These are phyloP conservation scores for Xylocopa sonorina DNA, from an alignment of 1,140 invertebrate genomes.

Conservation along the genomic window DNA sequence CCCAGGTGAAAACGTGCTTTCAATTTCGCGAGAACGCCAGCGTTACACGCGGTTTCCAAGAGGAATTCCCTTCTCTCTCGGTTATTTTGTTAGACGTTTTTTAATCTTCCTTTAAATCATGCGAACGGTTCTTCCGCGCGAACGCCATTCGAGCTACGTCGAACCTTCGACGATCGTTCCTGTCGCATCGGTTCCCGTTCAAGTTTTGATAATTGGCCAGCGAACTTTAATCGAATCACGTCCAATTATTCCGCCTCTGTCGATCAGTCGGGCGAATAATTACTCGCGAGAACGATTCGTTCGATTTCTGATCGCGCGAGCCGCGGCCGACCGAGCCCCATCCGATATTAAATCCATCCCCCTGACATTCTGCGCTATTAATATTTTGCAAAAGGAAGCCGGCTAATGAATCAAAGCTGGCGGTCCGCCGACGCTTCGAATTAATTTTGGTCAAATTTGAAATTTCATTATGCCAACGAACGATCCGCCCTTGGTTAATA, in stretches of 20 bases:
- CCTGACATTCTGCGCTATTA: not conserved
- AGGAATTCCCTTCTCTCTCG: not conserved
- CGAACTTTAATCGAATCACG: slow-evolving; percentile 37
- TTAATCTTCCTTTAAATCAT: no score
- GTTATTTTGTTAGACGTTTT: no score
- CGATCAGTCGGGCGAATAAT: slow-evolving; percentile 26
- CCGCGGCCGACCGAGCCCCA: not conserved
- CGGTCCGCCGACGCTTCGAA: not conserved
- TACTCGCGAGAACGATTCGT: not conserved
- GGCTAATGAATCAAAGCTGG: not conserved
- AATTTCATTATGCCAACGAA: not conserved
- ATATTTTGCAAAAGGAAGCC: not conserved
- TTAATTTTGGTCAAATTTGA: slow-evolving; percentile 14
- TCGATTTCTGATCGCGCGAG: slow-evolving; percentile 11
- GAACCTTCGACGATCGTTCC: not conserved
- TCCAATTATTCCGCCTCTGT: slow-evolving; percentile 31
- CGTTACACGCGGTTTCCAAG: not conserved
- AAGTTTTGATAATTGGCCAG: slow-evolving; percentile 34
- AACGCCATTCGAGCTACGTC: not conserved
- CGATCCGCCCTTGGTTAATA: not conserved
- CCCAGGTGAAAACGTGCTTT: slow-evolving; percentile 2
- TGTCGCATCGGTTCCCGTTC: not conserved
- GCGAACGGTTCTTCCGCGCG: not conserved
- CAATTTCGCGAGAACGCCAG: not conserved
- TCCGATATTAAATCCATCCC: not conserved